Conservation (phyloP, 2,113 vertebrate species). For the Leucopsar rothschildi region DNA sequence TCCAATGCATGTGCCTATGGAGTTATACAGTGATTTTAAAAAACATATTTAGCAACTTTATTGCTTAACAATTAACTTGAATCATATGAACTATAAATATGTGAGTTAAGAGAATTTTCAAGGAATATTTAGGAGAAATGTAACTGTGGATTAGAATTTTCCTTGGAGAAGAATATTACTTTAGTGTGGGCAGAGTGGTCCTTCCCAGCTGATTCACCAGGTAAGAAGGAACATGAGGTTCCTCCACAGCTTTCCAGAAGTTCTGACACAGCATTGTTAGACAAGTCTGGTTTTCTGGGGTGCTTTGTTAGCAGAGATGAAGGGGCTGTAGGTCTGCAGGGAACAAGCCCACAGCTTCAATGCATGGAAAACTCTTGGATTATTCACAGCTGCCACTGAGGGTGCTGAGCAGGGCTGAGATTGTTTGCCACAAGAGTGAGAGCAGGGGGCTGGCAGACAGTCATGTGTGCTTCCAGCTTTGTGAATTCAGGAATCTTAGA, state of each 20-base stretch:
- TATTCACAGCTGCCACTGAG: neutral
- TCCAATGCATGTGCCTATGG: neutral
- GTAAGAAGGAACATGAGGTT: neutral
- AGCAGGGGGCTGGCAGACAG: neutral
- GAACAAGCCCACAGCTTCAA: neutral
- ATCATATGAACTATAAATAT: neutral
- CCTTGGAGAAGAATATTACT: neutral
- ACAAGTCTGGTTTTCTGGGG: neutral
- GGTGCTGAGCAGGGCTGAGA: neutral
- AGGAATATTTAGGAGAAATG: neutral
- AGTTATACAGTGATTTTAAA: neutral
- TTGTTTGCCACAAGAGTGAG: neutral
- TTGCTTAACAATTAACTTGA: neutral
- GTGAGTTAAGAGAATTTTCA: neutral
- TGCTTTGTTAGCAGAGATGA: neutral
- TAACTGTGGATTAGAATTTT: neutral
- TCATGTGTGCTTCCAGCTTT: neutral
- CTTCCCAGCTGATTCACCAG: neutral
- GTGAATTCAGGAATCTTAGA: neutral
- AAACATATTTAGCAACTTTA: neutral
- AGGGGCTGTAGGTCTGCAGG: accelerated
- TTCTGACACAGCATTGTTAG: neutral
- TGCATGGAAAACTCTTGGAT: neutral
- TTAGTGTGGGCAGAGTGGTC: neutral
- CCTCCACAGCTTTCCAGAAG: neutral